These are phyloP conservation scores for Diglossa cyanea DNA, from an alignment of 2,797 vertebrate genomes.

Conservation along the genomic window DNA sequence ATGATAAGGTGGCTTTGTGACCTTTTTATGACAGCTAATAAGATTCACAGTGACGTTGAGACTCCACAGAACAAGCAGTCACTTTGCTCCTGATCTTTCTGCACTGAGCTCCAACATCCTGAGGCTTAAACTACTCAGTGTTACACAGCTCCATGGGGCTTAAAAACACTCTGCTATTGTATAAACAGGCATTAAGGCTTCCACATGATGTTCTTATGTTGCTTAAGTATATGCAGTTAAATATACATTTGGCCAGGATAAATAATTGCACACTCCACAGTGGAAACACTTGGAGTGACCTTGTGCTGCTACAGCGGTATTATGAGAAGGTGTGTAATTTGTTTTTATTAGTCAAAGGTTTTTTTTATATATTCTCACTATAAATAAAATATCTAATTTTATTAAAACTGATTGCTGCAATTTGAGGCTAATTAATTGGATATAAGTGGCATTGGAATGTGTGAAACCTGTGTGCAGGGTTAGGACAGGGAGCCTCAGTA, in stretches of 20 bases:
- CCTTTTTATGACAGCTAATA: not conserved
- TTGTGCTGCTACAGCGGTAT: not conserved
- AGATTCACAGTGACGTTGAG: not conserved
- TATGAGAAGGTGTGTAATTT: not conserved
- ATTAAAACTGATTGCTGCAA: not conserved
- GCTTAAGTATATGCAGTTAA: not conserved
- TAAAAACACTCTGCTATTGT: not conserved
- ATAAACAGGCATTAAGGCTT: constrained; percentile 6
- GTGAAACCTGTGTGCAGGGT: not conserved
- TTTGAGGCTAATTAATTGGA: not conserved
- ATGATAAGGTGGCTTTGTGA: not conserved
- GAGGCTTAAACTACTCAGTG: not conserved
- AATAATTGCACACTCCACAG: not conserved
- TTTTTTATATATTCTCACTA: not conserved
- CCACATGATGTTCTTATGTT: not conserved
- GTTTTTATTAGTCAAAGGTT: not conserved
- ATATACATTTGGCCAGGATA: not conserved
- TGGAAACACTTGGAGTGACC: not conserved
- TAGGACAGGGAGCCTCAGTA: not conserved
- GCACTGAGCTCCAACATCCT: not conserved
- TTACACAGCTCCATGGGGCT: not conserved
- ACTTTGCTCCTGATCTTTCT: not conserved
- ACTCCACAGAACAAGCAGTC: not conserved
- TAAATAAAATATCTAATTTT: not conserved
- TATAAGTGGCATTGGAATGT: accelerated